A percentile compares a stretch with the other conserved stretches of the same genome.
These are phyloP conservation scores for Apodemus sylvaticus DNA, from an alignment of 2,113 vertebrate genomes.

Conservation along the genomic window DNA sequence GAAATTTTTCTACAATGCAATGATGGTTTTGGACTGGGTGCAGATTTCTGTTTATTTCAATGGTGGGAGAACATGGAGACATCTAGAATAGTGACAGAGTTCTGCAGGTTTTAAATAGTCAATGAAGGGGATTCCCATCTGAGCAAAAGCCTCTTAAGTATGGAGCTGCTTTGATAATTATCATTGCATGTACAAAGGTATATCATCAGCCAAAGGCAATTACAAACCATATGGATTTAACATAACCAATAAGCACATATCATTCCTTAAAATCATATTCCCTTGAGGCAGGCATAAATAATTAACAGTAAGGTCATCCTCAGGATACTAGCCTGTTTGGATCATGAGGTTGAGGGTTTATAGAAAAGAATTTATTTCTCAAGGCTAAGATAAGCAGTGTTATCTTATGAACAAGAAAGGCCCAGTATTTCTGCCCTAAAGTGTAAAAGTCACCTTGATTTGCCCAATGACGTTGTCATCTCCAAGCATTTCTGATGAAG, in stretches of 20 bases:
- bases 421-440: background rate
- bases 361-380: background rate
- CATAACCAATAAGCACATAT: conserved; percentile 45
- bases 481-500: too few relatives aligned
- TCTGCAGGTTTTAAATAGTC: background rate
- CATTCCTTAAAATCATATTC: conserved; percentile 11
- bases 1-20: background rate
- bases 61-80: background rate
- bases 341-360: conserved; percentile 35
- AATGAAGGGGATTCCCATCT: background rate
- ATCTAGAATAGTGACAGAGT: background rate
- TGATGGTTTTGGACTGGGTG: background rate
- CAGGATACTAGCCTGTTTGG: conserved; percentile 53
- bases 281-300: conserved; percentile 24
- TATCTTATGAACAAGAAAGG: background rate
- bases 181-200: background rate
- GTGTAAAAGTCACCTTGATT: too few relatives aligned
- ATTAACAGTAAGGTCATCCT: conserved; percentile 44
- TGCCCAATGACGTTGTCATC: too few relatives aligned
- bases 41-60: conserved; percentile 14
- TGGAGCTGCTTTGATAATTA: conserved; percentile 46
- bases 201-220: conserved; percentile 38
- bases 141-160: conserved; percentile 37
- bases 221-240: conserved; percentile 54
- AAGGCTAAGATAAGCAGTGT: conserved; percentile 15